Conservation (phyloP, 2,888 invertebrate genomes). For the Tuta absoluta region DNA sequence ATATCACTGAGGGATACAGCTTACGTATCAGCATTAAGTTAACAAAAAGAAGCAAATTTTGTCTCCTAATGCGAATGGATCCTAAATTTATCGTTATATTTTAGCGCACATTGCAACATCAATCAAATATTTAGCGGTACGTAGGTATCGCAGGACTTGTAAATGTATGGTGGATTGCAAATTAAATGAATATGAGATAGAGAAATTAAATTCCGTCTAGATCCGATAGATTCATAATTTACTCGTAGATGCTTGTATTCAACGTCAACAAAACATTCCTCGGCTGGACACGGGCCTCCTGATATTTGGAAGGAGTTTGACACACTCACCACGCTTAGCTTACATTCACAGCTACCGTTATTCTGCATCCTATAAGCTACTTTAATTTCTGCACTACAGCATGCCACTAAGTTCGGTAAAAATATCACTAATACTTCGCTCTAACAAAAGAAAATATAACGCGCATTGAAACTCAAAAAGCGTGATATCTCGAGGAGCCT, state of each 20-base stretch:
- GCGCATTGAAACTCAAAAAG: slow-evolving; percentile 71
- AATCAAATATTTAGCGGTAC: no score
- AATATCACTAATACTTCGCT: slow-evolving; percentile 63
- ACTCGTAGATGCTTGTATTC: no score
- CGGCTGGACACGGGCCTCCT: no score
- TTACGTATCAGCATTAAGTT: background rate
- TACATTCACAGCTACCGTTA: background rate
- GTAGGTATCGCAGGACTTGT: no score
- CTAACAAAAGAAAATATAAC: slow-evolving; percentile 73
- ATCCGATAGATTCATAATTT: no score
- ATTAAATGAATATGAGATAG: no score
- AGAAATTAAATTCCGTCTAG: no score
- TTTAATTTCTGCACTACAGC: slow-evolving; percentile 15
- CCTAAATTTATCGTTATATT: background rate
- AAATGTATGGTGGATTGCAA: no score
- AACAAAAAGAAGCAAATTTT: background rate
- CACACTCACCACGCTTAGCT: no score
- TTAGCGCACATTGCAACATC: no score
- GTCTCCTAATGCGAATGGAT: background rate
- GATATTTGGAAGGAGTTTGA: no score
- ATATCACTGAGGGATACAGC: background rate
- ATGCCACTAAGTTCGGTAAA: slow-evolving; percentile 30
- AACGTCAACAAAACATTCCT: no score
- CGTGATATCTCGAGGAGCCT: slow-evolving; percentile 69
- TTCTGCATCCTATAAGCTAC: background rate